phyloP scores from a whole-genome alignment of 2,888 invertebrate species.

The Heteromurus nitidus region DNA sequence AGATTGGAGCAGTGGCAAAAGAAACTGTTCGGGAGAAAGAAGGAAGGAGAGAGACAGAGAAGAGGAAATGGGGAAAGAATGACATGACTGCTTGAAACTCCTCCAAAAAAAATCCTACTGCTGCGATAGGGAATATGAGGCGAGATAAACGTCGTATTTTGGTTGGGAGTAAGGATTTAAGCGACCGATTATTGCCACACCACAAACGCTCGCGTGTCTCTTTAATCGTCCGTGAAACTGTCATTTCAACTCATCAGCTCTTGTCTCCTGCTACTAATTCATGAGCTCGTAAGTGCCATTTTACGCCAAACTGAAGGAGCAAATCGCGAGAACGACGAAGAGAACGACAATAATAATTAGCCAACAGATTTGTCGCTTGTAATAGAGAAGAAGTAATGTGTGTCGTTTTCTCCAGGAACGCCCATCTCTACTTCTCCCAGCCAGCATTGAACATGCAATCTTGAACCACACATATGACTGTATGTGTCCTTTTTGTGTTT shows the following conservation, averaged over 20 bases:
- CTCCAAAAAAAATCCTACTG: constrained; percentile 55
- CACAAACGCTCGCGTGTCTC: constrained; percentile 58
- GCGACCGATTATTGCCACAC: constrained; percentile 23
- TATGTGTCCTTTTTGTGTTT: too few relatives aligned
- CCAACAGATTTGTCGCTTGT: constrained; percentile 29
- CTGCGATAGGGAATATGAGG: background rate
- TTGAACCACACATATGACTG: too few relatives aligned
- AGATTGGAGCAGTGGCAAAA: constrained; percentile 4
- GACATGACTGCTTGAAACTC: constrained; percentile 63
- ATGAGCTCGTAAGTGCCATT: constrained; percentile 61
- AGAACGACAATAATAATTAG: constrained; percentile 61
- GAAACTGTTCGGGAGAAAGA: constrained; percentile 42
- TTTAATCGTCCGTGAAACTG: constrained; percentile 73
- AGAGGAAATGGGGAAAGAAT: constrained; percentile 60
- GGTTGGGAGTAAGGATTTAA: background rate
- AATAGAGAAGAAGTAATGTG: background rate
- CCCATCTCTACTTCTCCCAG: constrained; percentile 8
- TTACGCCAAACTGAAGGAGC: constrained; percentile 60
- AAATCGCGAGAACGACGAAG: constrained; percentile 39
- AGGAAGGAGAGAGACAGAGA: constrained; percentile 42
- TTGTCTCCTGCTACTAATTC: constrained; percentile 59
- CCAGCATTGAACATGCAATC: too few relatives aligned
- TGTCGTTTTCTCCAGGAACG: constrained; percentile 36
- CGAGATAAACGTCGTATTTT: too few relatives aligned
- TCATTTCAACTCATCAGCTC: constrained; percentile 71